phyloP scores from a whole-genome alignment of 2,113 vertebrate genomes.

The Melospiza melodia region DNA sequence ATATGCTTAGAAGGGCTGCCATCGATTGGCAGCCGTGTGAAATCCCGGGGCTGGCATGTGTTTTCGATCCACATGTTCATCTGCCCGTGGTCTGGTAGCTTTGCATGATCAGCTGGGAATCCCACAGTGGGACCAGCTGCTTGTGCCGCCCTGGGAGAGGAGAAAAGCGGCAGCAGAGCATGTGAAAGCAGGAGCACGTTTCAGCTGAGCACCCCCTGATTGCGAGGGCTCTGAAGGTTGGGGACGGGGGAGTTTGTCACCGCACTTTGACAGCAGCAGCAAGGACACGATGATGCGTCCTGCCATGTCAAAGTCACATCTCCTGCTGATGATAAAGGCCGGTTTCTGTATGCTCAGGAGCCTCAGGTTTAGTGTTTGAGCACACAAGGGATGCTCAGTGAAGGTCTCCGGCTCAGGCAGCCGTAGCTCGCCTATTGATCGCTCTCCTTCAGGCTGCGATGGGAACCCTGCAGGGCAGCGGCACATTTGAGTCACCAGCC shows the following conservation, averaged over 20 bases:
- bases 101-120: not conserved
- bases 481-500: not conserved
- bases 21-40: not conserved
- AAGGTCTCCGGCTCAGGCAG: not conserved
- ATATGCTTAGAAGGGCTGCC: not conserved
- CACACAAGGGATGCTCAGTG: not conserved
- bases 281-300: not conserved
- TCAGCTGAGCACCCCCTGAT: not conserved
- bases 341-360: not conserved
- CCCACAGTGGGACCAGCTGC: not conserved
- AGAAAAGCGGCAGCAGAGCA: not conserved
- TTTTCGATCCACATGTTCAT: not conserved
- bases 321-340: not conserved
- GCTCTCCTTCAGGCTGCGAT: not conserved
- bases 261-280: not conserved
- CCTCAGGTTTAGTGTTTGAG: not conserved
- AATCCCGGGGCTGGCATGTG: not conserved
- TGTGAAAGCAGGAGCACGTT: not conserved
- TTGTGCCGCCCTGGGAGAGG: not conserved
- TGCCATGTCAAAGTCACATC: not conserved
- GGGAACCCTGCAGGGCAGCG: slow-evolving; percentile 1
- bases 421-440: not conserved
- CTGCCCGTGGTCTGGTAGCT: not conserved
- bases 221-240: not conserved
- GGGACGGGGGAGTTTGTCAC: not conserved